Conservation (phyloP, 2,113 vertebrate genomes). For the Anguilla japonica region DNA sequence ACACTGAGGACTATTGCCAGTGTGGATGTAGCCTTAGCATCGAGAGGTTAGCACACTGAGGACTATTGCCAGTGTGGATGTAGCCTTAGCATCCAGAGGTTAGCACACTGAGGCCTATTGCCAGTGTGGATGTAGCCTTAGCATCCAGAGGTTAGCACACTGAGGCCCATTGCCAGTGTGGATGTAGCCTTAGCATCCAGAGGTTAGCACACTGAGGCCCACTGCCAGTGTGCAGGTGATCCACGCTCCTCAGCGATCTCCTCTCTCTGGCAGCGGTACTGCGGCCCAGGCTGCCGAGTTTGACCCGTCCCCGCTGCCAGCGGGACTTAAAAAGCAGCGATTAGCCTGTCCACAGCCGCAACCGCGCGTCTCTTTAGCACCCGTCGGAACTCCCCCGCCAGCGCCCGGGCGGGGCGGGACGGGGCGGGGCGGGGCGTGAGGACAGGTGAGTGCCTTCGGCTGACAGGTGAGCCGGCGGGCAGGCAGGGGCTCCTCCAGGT, state of each 20-base stretch:
- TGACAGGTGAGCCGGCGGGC: background rate
- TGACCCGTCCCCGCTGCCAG: conserved; percentile 15
- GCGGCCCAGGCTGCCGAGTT: background rate
- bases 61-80: background rate
- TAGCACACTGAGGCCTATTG: background rate
- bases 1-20: background rate
- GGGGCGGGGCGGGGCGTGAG: background rate
- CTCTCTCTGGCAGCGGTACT: background rate
- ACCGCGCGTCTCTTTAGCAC: conserved; percentile 1
- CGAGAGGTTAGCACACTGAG: background rate
- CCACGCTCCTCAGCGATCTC: background rate
- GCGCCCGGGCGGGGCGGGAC: background rate
- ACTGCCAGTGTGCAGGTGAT: background rate
- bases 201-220: background rate
- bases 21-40: background rate
- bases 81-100: background rate
- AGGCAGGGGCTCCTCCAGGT: background rate
- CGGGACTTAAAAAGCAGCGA: background rate
- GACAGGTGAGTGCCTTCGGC: background rate
- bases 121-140: background rate
- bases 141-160: background rate
- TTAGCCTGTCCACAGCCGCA: background rate
- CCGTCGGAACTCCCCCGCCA: background rate
- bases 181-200: background rate
- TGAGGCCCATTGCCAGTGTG: background rate